A percentile compares a stretch with the other conserved stretches of the same genome.
Conservation (phyloP, 2,113 vertebrate genomes). For the Ctenodactylus gundi region DNA sequence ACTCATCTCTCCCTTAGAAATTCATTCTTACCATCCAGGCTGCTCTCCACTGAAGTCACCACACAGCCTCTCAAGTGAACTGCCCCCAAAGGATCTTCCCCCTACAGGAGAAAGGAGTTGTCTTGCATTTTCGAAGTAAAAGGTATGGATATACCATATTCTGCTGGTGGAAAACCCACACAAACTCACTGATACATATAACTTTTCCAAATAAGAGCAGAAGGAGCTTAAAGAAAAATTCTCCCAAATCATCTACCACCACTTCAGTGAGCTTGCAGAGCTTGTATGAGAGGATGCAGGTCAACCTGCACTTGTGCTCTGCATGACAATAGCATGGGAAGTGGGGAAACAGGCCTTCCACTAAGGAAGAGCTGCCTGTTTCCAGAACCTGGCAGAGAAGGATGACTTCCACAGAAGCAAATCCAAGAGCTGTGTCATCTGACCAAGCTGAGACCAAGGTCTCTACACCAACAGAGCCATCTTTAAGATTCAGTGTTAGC, state of each 20-base stretch:
- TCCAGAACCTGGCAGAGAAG: not conserved
- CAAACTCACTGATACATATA: not conserved
- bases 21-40: slow-evolving; percentile 89
- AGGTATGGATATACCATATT: not conserved
- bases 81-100: slow-evolving; percentile 92
- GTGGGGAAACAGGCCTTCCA: not conserved
- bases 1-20: not conserved
- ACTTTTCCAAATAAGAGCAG: not conserved
- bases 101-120: slow-evolving; percentile 64
- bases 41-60: slow-evolving; percentile 93
- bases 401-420: not conserved
- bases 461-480: not conserved
- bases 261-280: not conserved
- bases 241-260: not conserved
- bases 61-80: slow-evolving; percentile 94
- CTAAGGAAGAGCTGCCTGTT: not conserved
- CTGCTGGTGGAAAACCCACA: not conserved
- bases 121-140: not conserved
- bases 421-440: not conserved
- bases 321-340: not conserved
- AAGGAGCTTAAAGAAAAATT: not conserved
- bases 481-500: not conserved
- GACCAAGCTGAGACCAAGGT: not conserved
- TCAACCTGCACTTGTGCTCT: not conserved
- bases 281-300: not conserved